Evolutionary conservation across 2,113 vertebrate genomes (phyloP).

Genomic region (Campylorhamphus procurvoides): DNA sequence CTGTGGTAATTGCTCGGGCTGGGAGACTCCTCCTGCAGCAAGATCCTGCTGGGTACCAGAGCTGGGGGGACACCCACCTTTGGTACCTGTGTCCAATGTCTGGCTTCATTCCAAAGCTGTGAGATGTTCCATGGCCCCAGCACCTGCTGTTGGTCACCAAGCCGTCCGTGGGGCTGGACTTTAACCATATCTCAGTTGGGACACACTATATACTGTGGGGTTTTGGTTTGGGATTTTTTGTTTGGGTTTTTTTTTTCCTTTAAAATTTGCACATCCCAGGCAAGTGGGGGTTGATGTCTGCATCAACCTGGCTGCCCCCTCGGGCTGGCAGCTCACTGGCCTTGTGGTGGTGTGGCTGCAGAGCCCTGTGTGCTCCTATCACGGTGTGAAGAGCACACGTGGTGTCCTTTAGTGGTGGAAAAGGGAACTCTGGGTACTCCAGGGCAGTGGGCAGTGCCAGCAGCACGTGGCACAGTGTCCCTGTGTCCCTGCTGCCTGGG

Average conservation of each 20-base stretch:
- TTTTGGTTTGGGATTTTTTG: background rate
- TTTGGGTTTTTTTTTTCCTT: background rate
- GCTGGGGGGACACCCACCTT: background rate
- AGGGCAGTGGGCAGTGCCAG: background rate
- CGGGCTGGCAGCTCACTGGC: background rate
- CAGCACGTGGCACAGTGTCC: background rate
- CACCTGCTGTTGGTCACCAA: background rate
- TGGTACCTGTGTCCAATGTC: background rate
- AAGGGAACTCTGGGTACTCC: background rate
- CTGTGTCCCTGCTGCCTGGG: background rate
- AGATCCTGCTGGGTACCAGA: background rate
- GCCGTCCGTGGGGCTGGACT: background rate
- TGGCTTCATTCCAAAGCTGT: constrained; percentile 34
- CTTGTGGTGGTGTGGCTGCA: background rate
- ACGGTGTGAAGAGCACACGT: fast-evolving
- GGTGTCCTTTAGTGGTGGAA: background rate
- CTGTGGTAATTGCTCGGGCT: background rate
- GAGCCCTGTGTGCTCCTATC: background rate
- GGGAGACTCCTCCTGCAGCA: background rate
- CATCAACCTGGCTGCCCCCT: background rate
- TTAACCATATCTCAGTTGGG: background rate
- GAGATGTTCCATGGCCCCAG: background rate
- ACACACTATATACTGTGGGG: background rate
- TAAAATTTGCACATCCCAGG: constrained; percentile 37
- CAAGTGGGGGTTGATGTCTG: background rate